Conservation (phyloP, 2,113 vertebrate genomes). For the Microcebus tavaratra region DNA sequence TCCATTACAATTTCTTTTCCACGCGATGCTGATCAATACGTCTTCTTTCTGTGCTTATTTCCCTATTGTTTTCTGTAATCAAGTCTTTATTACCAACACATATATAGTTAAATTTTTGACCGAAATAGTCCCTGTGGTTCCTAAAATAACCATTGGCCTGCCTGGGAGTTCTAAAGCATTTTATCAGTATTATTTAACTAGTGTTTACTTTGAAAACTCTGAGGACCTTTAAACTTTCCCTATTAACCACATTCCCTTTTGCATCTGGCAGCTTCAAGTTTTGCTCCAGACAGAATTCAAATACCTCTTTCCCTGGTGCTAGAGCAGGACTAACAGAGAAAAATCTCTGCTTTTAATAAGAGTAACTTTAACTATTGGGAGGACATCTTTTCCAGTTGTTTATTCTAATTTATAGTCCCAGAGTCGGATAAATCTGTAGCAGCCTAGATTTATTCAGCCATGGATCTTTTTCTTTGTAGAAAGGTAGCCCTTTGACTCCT, state of each 20-base stretch:
- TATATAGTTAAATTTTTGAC: background rate
- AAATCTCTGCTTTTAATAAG: background rate
- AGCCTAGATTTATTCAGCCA: background rate
- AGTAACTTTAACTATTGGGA: background rate
- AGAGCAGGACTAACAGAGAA: background rate
- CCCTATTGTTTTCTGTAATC: background rate
- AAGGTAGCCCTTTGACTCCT: background rate
- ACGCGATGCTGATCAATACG: background rate
- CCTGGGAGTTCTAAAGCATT: constrained; percentile 11
- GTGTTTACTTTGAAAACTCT: constrained; percentile 61
- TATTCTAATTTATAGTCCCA: background rate
- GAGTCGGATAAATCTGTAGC: background rate
- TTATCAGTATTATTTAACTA: constrained; percentile 48
- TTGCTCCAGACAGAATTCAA: constrained; percentile 18
- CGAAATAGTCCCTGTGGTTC: background rate
- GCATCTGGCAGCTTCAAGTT: background rate
- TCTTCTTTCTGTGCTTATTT: background rate
- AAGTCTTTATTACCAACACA: background rate
- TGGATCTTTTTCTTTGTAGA: background rate
- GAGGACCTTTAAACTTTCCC: constrained; percentile 48
- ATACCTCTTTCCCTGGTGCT: background rate
- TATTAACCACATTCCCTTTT: constrained; percentile 38
- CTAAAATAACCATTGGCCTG: background rate
- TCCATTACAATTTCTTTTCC: background rate
- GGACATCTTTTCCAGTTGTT: constrained; percentile 4